These are phyloP conservation scores for Telmatherina bonti DNA, from an alignment of 2,797 vertebrate genomes.

Conservation along the genomic window DNA sequence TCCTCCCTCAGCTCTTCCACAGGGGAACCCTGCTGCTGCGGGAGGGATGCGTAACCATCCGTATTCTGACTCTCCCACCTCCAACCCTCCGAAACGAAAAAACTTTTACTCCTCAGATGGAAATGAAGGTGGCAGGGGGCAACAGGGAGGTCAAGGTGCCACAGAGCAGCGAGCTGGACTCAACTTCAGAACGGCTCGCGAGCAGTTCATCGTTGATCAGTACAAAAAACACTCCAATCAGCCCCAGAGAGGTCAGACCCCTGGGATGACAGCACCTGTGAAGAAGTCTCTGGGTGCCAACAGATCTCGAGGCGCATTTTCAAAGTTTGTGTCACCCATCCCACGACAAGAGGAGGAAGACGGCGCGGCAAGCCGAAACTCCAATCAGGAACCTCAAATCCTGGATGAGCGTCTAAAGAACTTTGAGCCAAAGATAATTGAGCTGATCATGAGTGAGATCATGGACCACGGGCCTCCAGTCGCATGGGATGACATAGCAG, in stretches of 20 bases:
- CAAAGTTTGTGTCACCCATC: constrained; percentile 94
- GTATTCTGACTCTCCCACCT: constrained; percentile 67
- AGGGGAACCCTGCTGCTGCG: constrained; percentile 28
- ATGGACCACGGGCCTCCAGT: constrained; percentile 95
- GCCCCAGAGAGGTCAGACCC: constrained; percentile 68
- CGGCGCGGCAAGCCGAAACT: constrained; percentile 13
- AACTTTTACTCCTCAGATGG: constrained; percentile 76
- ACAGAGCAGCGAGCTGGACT: constrained; percentile 51
- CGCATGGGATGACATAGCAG: constrained; percentile 95
- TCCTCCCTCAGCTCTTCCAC: constrained; percentile 53
- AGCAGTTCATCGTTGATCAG: constrained; percentile 90
- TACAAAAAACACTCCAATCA: constrained; percentile 88
- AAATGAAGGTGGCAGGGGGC: constrained; percentile 61
- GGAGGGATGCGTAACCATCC: constrained; percentile 63
- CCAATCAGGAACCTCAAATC: constrained; percentile 69
- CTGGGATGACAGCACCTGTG: constrained; percentile 68
- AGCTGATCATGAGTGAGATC: constrained; percentile 97
- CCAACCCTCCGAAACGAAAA: constrained; percentile 85
- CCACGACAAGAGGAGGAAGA: constrained; percentile 86
- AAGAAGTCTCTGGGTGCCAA: constrained; percentile 95
- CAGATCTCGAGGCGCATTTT: constrained; percentile 87
- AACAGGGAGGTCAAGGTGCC: constrained; percentile 51
- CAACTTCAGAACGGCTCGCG: constrained; percentile 90
- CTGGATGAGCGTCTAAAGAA: constrained; percentile 91
- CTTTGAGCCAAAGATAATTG: constrained; percentile 95